Evolutionary conservation across 1,140 invertebrate species (phyloP), one percentile per base, ranked within the genome.

Genomic region (Heterodera schachtii): DNA sequence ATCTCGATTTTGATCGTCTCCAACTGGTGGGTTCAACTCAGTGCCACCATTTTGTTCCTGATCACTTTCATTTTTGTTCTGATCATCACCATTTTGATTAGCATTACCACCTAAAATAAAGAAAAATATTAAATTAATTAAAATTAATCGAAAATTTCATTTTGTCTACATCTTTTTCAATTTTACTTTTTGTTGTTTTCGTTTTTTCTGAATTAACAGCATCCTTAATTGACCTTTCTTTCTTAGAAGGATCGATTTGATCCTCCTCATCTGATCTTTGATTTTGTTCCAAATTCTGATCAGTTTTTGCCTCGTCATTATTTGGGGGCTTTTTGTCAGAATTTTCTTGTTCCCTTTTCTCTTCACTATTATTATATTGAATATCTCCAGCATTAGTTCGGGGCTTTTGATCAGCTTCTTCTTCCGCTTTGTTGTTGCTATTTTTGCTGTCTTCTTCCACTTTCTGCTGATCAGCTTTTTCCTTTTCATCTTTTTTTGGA

Each of bases 251-350:
- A 1, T 31, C n/a, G 13, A 41, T 52, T 57, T 76, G 19, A 52
- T 7, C 47, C 46, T 75, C 47, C 21, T 75, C 47, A 70, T 79
- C 78, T 13, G 8, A 13, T 13, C 46, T 64, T 49, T 19, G 9
- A 2, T 60, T 60, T 60, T 21, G 46, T 60, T 60, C 4, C 9
- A 8, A 5, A n/a, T 73, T 44, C 16, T 60, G 11, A 6, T 76
- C 75, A 70, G 75, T 3, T 70, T 79, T 8, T 69, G 69, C 77
- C 0, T 21, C 77, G 75, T 70, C 75, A 31, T 79, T 49, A 5
- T 44, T 41, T 47, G 43, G 13, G 41, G 46, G 60, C 44, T 41
- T 69, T 69, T 78, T 49, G n/a, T 31, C 64, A 46, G 46, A 46
- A 70, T n/a, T 46, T 43, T 79, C 47, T 19, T 79, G 19, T 44